Percentiles rank a stretch among this genome's conserved stretches.
These are phyloP conservation scores for Acrobasis consociella DNA, from an alignment of 2,888 invertebrate species.

Conservation along the genomic window DNA sequence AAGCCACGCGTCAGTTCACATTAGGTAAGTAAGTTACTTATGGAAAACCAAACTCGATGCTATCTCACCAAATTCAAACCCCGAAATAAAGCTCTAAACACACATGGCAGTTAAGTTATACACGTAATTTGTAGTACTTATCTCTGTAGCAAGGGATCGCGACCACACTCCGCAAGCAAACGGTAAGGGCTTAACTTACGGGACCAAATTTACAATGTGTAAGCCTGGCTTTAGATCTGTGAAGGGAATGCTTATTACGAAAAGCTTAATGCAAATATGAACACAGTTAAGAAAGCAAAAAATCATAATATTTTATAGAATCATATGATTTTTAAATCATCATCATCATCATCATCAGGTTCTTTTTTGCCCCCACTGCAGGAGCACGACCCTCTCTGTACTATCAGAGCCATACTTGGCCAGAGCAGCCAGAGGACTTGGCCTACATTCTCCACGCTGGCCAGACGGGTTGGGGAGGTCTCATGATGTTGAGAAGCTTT, in stretches of 20 bases:
- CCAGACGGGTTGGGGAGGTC: no score
- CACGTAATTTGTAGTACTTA: conserved; percentile 13
- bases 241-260: background rate
- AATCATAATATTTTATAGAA: no score
- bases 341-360: no score
- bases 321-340: no score
- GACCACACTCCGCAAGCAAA: conserved; percentile 10
- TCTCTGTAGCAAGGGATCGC: conserved; percentile 13
- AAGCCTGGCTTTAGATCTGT: conserved; percentile 14
- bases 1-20: no score
- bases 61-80: background rate
- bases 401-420: no score
- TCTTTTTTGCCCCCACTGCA: no score
- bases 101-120: conserved; percentile 13
- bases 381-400: no score
- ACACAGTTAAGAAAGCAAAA: no score
- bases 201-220: conserved; percentile 21
- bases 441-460: no score
- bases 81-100: background rate
- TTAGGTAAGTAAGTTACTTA: background rate
- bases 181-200: conserved; percentile 13
- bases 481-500: no score
- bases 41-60: background rate
- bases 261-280: background rate
- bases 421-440: no score